phyloP scores from a whole-genome alignment of 2,888 invertebrate species.

The Melanchra persicariae region DNA sequence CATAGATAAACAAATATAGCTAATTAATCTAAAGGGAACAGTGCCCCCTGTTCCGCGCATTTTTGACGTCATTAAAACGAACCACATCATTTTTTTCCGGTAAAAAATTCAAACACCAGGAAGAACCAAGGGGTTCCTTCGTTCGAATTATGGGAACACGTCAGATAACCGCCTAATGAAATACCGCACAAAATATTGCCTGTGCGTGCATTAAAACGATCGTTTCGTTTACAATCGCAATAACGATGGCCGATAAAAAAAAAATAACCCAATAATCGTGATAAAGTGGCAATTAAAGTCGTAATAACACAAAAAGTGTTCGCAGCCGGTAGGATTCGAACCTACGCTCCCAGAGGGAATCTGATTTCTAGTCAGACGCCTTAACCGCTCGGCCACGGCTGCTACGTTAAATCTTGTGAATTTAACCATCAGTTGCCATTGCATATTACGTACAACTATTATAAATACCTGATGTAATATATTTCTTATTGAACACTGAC shows the following conservation, averaged over 20 bases:
- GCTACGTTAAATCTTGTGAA: slow-evolving; percentile 74
- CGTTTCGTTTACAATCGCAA: slow-evolving; percentile 60
- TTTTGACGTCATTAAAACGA: slow-evolving; percentile 69
- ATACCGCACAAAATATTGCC: slow-evolving; percentile 66
- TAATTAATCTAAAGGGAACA: slow-evolving; percentile 76
- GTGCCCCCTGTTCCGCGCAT: slow-evolving; percentile 53
- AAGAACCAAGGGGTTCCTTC: slow-evolving; percentile 49
- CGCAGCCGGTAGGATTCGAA: slow-evolving; percentile 97
- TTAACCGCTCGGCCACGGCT: slow-evolving; percentile 97
- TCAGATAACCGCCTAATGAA: slow-evolving; percentile 58
- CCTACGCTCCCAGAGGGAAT: slow-evolving; percentile 97
- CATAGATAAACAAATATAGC: slow-evolving; percentile 68
- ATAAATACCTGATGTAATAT: too few relatives aligned
- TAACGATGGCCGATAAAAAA: slow-evolving; percentile 68
- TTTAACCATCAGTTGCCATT: neutral
- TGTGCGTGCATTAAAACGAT: slow-evolving; percentile 71
- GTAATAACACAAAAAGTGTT: slow-evolving; percentile 64
- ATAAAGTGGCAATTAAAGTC: slow-evolving; percentile 60
- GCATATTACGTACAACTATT: neutral
- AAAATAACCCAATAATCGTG: slow-evolving; percentile 66
- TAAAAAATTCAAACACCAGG: slow-evolving; percentile 62
- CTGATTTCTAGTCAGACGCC: slow-evolving; percentile 97
- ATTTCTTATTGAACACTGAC: neutral
- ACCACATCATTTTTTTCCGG: slow-evolving; percentile 59
- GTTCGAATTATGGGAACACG: slow-evolving; percentile 48